Evolutionary conservation across 1,140 invertebrate genomes (phyloP), one percentile per base, ranked within the genome.

Genomic region (Rhopalosiphum padi): DNA sequence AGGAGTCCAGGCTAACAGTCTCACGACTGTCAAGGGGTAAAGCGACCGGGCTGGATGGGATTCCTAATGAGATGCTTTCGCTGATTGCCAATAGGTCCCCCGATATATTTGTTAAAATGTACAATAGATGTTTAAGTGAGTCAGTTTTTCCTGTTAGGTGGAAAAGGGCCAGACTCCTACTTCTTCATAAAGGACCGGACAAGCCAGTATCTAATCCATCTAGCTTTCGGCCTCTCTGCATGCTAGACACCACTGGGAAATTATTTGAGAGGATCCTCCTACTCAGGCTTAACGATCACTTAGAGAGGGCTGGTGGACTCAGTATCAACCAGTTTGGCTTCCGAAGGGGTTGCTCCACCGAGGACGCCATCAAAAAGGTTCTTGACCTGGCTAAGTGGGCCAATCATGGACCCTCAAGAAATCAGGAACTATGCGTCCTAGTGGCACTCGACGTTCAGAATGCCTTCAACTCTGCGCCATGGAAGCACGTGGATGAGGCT

Each of bases 221-320:
- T 7, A 60, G 41, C 23, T 90, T 55, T 37, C 51, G 89, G 0
- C 53, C 88, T 5, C 51, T 60, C 23, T 43, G 35, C 35, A 55
- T 90, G 37, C 48, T 94, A 3, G 68, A 68, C 60, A 48, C 37
- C 0, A 25, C 35, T 9, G 93, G 87, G 5, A 93, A 93, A 68
- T 9, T 93, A 2, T 41, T 89, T 18, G 93, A 93, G n/a, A 25
- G 46, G 21, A 43, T 93, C 3, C 11, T 93, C 51, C 51, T n/a
- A 30, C 4, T 30, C 2, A 25, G 53, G 53, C 23, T 55, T 8
- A 55, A 55, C 22, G 23, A 55, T 23, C 53, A 55, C 23, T 23
- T 55, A 22, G 53, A 55, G 21, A 55, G 53, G 21, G 23, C 53
- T 22, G 23, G 53, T 55, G 53, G 22, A 22, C 53, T 55, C 53